phyloP scores from a whole-genome alignment of 2,888 invertebrate genomes.

The Acanthosepion lycidas region DNA sequence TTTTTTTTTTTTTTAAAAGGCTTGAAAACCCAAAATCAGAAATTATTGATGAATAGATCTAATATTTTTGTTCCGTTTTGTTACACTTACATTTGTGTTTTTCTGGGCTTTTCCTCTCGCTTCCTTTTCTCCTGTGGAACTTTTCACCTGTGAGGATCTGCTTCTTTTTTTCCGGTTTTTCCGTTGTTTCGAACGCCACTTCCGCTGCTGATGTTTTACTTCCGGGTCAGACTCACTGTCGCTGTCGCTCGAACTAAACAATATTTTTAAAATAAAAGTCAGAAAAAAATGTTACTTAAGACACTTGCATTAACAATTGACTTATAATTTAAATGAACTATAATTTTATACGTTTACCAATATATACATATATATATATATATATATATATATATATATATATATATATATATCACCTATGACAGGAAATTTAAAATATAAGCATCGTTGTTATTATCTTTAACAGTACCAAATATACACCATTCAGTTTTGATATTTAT shows the following conservation, averaged over 20 bases:
- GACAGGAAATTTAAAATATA: neutral
- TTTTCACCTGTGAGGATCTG: neutral
- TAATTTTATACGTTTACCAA: neutral
- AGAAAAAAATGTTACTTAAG: neutral
- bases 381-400: neutral
- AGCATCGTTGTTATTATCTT: too few relatives aligned
- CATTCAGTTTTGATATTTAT: too few relatives aligned
- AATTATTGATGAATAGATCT: too few relatives aligned
- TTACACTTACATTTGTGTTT: slow-evolving; percentile 13
- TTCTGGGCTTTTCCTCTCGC: neutral
- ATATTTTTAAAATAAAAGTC: neutral
- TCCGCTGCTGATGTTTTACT: slow-evolving; percentile 60
- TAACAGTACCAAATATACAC: too few relatives aligned
- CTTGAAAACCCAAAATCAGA: too few relatives aligned
- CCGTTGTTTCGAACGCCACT: slow-evolving; percentile 65
- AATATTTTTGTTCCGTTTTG: neutral
- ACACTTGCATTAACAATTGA: too few relatives aligned
- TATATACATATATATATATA: neutral
- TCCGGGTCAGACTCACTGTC: slow-evolving; percentile 74
- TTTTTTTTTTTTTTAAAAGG: too few relatives aligned
- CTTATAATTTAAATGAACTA: too few relatives aligned
- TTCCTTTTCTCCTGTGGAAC: neutral
- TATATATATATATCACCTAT: neutral
- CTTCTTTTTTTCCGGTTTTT: slow-evolving; percentile 63
- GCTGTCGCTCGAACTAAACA: slow-evolving; percentile 72